Base-by-base conservation (phyloP, 2,888 invertebrate genomes). In the Lasioglossum lativentre region DNA sequence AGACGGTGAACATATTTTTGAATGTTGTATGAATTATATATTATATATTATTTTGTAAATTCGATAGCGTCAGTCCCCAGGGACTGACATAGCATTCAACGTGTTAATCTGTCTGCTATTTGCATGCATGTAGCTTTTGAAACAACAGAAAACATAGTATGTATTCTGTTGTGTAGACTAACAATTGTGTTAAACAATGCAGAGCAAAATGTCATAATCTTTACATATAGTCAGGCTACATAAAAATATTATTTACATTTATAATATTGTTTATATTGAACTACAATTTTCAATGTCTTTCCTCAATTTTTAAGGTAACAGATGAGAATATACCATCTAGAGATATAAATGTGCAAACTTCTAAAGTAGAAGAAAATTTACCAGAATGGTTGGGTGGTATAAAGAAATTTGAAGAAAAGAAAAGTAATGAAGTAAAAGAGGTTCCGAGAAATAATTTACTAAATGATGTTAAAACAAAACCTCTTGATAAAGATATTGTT, bases 341-440 rank as follows among this genome's bases (percentile, higher is more conserved):
- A 81, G 82, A 87, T 27, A 27, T 66, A 12, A 38, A 16, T 70
- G 59, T 19, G 59, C 73, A 75, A 40, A 73, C 76, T 34, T 40
- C 66, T 40, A 82, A 80, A 27, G 27, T 38, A 40, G 84, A 81
- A 56, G 92, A 93, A 56, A 90, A 93, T 88, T 89, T 94, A 45
- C 95, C 95, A 80, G 94, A 94, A 81, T 95, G 95, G 95, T 88
- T 95, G 14, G 93, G 93, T 34, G 93, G 93, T 74, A 83, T 87
- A 16, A 90, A 90, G 80, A 89, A 80, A 81, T 23, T 78, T 2
- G 92, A 90, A 68, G 88, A 92, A 16, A 87, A 83, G 16, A 88
- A 76, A 66, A 19, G 45, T 0, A 80, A 89, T 40, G 74, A 52
- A 77, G 76, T 70, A 84, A 89, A 88, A 42, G 63, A 82, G 52